Conservation (phyloP, 2,797 vertebrate species). For the Threskiornis aethiopicus region DNA sequence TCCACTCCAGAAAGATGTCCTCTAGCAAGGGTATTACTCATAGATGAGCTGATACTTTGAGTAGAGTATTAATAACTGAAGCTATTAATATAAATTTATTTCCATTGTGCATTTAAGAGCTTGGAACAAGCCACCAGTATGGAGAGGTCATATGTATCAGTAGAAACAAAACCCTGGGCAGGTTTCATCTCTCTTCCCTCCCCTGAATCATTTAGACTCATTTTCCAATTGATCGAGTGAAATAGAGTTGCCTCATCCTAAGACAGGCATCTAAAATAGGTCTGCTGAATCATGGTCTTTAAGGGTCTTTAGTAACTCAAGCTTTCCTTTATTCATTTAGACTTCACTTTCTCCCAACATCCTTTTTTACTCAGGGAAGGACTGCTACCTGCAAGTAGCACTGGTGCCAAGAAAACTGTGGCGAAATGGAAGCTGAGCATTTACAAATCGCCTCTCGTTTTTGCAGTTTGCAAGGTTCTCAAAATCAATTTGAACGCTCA, state of each 20-base stretch:
- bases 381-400: rapidly evolving
- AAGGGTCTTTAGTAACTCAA: not conserved
- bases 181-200: not conserved
- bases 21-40: not conserved
- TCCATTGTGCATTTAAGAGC: not conserved
- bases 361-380: not conserved
- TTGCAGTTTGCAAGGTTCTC: not conserved
- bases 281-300: not conserved
- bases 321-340: not conserved
- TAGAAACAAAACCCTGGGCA: not conserved
- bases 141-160: not conserved
- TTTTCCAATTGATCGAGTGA: not conserved
- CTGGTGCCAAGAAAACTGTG: rapidly evolving
- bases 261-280: not conserved
- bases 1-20: not conserved
- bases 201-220: not conserved
- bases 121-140: not conserved
- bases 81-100: not conserved
- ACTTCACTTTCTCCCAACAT: not conserved
- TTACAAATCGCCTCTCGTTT: not conserved
- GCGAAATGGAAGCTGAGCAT: not conserved
- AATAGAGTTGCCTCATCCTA: not conserved
- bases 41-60: not conserved
- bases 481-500: not conserved
- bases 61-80: not conserved